These are phyloP conservation scores for Brachyptera putata DNA, from an alignment of 2,888 invertebrate genomes.

Conservation along the genomic window DNA sequence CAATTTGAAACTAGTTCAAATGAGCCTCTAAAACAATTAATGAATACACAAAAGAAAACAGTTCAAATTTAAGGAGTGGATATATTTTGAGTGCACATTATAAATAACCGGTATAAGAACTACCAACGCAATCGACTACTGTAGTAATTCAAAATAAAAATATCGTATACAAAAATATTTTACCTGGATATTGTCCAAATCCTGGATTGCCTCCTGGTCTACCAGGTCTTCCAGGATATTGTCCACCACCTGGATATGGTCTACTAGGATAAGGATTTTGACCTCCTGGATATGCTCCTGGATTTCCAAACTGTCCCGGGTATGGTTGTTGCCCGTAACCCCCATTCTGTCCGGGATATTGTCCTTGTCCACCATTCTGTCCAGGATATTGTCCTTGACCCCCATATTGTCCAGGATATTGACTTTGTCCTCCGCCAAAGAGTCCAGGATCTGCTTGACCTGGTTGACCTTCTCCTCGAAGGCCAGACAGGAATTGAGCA, in stretches of 20 bases:
- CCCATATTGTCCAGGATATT: not conserved
- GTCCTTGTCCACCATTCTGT: not conserved
- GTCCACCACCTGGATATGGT: not conserved
- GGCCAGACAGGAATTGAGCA: conserved; percentile 8
- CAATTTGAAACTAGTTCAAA: too few species aligned
- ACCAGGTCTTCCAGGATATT: not conserved
- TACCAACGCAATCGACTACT: not conserved
- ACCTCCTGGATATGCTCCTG: too few species aligned
- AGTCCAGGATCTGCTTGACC: not conserved
- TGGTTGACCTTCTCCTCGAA: not conserved
- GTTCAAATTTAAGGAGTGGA: too few species aligned
- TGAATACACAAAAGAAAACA: too few species aligned
- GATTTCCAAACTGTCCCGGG: too few species aligned
- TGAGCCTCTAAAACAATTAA: too few species aligned
- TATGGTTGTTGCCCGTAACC: not conserved
- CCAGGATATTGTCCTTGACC: conserved; percentile 7
- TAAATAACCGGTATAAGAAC: too few species aligned
- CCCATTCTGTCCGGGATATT: not conserved
- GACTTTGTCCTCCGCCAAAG: conserved; percentile 6
- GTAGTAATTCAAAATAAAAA: not conserved
- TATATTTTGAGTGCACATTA: too few species aligned
- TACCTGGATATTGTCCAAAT: conserved; percentile 12
- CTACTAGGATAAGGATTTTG: not conserved
- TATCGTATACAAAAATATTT: not conserved
- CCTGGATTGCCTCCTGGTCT: not conserved